Percentiles rank a stretch among this genome's conserved stretches.
Evolutionary conservation across 2,888 invertebrate genomes (phyloP).

Genomic region (Drosophila acutilabella): DNA sequence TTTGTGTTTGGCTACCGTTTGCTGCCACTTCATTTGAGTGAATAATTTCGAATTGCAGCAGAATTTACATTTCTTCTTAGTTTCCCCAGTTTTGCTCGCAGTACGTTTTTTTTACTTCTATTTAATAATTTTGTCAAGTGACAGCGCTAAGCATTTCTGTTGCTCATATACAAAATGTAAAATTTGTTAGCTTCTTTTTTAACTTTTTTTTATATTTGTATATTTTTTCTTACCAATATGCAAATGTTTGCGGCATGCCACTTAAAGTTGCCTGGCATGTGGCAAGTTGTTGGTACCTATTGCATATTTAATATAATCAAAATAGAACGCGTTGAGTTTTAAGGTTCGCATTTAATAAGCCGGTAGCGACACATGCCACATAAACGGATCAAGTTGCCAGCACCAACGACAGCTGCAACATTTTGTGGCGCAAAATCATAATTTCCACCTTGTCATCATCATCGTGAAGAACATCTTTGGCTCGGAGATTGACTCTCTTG

Average conservation of each 20-base stretch:
- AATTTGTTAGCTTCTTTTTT: constrained; percentile 16
- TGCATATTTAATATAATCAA: constrained; percentile 64
- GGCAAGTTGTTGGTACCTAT: constrained; percentile 12
- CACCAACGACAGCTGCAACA: constrained; percentile 22
- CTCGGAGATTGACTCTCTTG: constrained; percentile 78
- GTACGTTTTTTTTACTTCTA: constrained; percentile 20
- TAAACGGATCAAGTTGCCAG: constrained; percentile 48
- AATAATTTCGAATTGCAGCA: constrained; percentile 78
- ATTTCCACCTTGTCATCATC: constrained; percentile 34
- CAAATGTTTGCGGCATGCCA: constrained; percentile 50
- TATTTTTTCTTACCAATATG: constrained; percentile 52
- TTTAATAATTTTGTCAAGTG: constrained; percentile 60
- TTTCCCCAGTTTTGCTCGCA: constrained; percentile 11
- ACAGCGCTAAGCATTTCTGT: constrained; percentile 48
- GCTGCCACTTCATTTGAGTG: constrained; percentile 72
- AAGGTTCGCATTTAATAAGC: constrained; percentile 42
- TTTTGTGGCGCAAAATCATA: constrained; percentile 39
- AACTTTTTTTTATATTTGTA: background rate
- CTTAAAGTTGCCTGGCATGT: constrained; percentile 45
- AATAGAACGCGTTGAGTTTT: constrained; percentile 24
- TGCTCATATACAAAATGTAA: constrained; percentile 19
- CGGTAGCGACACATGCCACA: constrained; percentile 71
- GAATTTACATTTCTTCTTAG: constrained; percentile 64
- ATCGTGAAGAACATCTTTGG: constrained; percentile 13
- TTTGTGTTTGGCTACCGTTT: constrained; percentile 62